Base-by-base conservation (phyloP, 2,113 vertebrate genomes). In the Alectura lathami region DNA sequence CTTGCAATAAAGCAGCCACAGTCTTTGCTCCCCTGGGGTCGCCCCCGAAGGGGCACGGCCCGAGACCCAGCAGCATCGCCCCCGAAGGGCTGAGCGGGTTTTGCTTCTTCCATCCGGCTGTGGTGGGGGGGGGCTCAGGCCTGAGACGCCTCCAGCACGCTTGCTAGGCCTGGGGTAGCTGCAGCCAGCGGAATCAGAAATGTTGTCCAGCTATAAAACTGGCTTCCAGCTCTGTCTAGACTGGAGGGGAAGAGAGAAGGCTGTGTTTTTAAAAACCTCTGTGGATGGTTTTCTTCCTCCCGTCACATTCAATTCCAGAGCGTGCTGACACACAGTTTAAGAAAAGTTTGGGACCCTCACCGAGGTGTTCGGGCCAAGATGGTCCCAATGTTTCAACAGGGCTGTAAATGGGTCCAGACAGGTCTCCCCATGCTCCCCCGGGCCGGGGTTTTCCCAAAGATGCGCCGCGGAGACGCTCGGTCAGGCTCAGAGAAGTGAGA, bases 151-250 rank as follows among this genome's bases (percentile, higher is more conserved):
- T 23, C 23, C 42, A 62, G 38, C 53, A 7, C 1, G 1, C 3
- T 18, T 24, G 59, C 14, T 84, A 79, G 81, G 78, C 87, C 84
- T 13, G 20, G 70, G 14, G 3, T n/a, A 59, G 48, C 45, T 21
- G 66, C 11, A 80, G 66, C 54, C 79, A 85, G 85, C 5, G 3
- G 9, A 4, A 48, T 24, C 76, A 74, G n/a, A 50, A 73, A 2
- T 5, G 30, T 30, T 38, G 77, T 27, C 69, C 48, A 38, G 74
- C 63, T 54, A 50, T 66, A 77, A 83, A 92, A 32, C 72, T 18
- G 74, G 22, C 79, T 74, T 34, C 84, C 87, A 88, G 34, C 22
- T 66, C 91, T 76, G 91, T 87, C 87, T 88, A 82, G 95, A 87
- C 93, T 47, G 72, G 17, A 89, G 53, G n/a, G 45, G 17, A 22